Conservation (phyloP, 2,113 vertebrate genomes). For the Sinocyclocheilus grahami region DNA sequence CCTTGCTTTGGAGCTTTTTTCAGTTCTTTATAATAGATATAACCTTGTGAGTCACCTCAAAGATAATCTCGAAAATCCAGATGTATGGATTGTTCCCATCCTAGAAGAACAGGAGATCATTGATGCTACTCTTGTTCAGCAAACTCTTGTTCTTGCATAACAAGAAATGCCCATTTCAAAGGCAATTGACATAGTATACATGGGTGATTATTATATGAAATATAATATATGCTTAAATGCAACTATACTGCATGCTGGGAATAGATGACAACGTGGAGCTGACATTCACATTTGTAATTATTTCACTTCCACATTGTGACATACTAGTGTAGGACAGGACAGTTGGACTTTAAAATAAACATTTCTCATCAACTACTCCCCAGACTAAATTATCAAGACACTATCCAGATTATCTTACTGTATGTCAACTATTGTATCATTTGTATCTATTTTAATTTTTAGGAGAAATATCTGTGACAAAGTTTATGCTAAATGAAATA, state of each 20-base stretch:
- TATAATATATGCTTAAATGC: not conserved
- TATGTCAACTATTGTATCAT: too few species aligned
- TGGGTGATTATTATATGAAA: not conserved
- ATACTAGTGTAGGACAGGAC: not conserved
- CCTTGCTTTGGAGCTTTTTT: not conserved
- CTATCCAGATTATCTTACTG: too few species aligned
- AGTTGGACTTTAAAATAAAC: not conserved
- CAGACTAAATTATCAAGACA: too few species aligned
- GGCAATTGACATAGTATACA: not conserved
- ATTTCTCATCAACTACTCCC: too few species aligned
- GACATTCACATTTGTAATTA: not conserved
- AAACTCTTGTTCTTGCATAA: not conserved
- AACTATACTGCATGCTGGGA: not conserved
- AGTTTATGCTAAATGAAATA: not conserved
- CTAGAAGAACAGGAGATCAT: not conserved
- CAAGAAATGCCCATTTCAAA: not conserved
- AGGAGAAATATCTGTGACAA: not conserved
- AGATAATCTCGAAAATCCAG: not conserved
- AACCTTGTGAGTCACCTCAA: conserved; percentile 3
- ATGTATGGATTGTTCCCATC: conserved; percentile 11
- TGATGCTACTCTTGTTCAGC: not conserved
- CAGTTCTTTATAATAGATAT: not conserved
- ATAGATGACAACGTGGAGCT: not conserved
- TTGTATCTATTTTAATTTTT: not conserved
- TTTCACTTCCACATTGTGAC: not conserved